Evolutionary conservation across 2,888 invertebrate genomes (phyloP), one percentile per base, ranked within the genome.

Genomic region (Melieria picta): DNA sequence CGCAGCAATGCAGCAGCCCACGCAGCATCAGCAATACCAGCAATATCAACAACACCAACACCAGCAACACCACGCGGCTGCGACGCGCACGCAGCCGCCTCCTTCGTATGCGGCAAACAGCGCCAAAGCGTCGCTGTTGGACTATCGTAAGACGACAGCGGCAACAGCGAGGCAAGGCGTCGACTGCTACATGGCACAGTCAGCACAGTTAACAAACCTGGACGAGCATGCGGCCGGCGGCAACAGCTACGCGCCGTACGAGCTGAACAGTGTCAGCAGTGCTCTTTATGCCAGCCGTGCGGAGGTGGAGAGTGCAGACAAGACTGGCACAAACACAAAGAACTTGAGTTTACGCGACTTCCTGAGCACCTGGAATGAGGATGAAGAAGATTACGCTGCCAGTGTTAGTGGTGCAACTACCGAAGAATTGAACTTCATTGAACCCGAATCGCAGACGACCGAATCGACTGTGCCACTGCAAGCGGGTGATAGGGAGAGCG

Each of bases 361-460:
- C 65, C 79, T 87, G 3, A 77, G 86, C 16, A 83, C 85, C 16
- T 87, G 87, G 87, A 87, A 87, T 68, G 86, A 85, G 71, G 87
- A 86, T 70, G 87, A 87, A 50, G 87, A 87, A 48, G 87, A 83
- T 56, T 83, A 61, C 10, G 72, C 71, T 16, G 74, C 72, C 13
- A 70, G 55, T 57, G 74, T 30, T 73, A 13, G 74, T 48, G 16
- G 63, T 9, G 47, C 60, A 10, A 30, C 30, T 30, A 30, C 30
- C 30, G 56, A 63, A 4, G 73, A 73, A n/a, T 30, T 73, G n/a
- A 63, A 66, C 16, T 69, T 69, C 30, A 55, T 70, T 4, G 71
- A 70, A 7, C 50, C 48, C 13, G 72, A 73, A 43, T 11, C 50
- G 66, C 62, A 9, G 6, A 4, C 9, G 43, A 48, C 43, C 48